phyloP scores from a whole-genome alignment of 2,113 vertebrate genomes.

The Percopsis transmontana region DNA sequence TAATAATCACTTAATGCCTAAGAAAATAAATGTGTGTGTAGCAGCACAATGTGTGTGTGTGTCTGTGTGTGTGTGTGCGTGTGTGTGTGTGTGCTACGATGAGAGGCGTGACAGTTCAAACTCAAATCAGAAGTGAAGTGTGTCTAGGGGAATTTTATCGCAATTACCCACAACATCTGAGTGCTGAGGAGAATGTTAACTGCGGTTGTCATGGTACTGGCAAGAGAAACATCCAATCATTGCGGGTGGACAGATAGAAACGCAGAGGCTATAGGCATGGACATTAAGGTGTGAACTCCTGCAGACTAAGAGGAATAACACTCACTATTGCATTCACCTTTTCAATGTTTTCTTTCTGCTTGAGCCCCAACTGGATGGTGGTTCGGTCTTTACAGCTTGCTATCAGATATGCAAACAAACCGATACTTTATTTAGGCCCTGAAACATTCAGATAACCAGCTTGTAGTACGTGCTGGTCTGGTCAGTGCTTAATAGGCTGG shows the following conservation, averaged over 20 bases:
- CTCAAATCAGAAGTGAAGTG: constrained; percentile 16
- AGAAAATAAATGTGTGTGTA: constrained; percentile 1
- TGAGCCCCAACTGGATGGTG: too few relatives aligned
- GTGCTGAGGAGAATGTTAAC: constrained; percentile 22
- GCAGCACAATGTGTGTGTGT: neutral
- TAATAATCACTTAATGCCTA: constrained; percentile 18
- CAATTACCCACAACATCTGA: constrained; percentile 22
- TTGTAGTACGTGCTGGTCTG: too few relatives aligned
- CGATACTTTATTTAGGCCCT: too few relatives aligned
- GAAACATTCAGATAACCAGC: too few relatives aligned
- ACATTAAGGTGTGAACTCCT: neutral
- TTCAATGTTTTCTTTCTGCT: too few relatives aligned
- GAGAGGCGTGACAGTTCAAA: constrained; percentile 8
- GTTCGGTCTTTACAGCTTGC: too few relatives aligned
- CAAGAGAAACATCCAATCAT: constrained; percentile 16
- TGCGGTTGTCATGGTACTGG: constrained; percentile 13
- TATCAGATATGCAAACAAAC: too few relatives aligned
- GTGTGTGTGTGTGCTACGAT: neutral
- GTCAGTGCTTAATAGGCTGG: too few relatives aligned
- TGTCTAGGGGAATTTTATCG: constrained; percentile 29
- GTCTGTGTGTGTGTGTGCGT: neutral
- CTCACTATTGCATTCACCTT: neutral
- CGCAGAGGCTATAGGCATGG: neutral
- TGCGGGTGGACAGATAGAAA: neutral
- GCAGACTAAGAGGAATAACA: neutral